Percentiles rank a stretch among this genome's conserved stretches.
Evolutionary conservation across 2,888 invertebrate species (phyloP).

Genomic region (Noctua fimbriata): DNA sequence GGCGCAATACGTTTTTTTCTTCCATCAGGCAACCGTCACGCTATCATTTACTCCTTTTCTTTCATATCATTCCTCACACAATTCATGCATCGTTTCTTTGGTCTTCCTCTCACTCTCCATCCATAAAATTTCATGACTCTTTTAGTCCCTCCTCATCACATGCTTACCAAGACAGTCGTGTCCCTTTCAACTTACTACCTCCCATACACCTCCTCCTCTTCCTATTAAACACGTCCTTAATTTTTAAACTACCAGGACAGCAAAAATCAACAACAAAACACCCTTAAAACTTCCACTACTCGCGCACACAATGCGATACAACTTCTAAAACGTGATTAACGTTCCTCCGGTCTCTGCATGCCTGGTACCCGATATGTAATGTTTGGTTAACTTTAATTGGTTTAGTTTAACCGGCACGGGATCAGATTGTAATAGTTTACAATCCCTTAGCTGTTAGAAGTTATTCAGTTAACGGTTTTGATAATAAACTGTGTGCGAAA

Average conservation of each 20-base stretch:
- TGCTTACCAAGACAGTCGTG: neutral
- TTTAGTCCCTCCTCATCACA: neutral
- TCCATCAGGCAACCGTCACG: neutral
- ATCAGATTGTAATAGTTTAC: slow-evolving; percentile 65
- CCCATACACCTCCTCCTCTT: no score
- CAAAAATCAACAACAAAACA: slow-evolving; percentile 17
- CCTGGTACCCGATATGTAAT: slow-evolving; percentile 65
- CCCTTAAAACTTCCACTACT: slow-evolving; percentile 7
- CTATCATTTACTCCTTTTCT: no score
- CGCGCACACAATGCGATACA: slow-evolving; percentile 26
- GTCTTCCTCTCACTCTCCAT: neutral
- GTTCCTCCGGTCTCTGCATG: slow-evolving; percentile 50
- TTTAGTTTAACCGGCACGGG: slow-evolving; percentile 69
- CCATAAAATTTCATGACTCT: neutral
- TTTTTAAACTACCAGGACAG: neutral
- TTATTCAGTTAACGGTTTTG: slow-evolving; percentile 61
- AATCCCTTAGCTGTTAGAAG: slow-evolving; percentile 60
- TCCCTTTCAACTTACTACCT: no score
- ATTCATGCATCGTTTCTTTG: neutral
- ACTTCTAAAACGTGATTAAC: slow-evolving; percentile 54
- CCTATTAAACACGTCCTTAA: neutral
- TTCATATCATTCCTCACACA: no score
- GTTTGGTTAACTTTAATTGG: slow-evolving; percentile 76
- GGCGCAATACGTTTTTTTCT: neutral
- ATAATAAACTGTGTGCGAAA: slow-evolving; percentile 49